Conservation (phyloP, 2,797 vertebrate genomes). For the Chiroxiphia lanceolata region DNA sequence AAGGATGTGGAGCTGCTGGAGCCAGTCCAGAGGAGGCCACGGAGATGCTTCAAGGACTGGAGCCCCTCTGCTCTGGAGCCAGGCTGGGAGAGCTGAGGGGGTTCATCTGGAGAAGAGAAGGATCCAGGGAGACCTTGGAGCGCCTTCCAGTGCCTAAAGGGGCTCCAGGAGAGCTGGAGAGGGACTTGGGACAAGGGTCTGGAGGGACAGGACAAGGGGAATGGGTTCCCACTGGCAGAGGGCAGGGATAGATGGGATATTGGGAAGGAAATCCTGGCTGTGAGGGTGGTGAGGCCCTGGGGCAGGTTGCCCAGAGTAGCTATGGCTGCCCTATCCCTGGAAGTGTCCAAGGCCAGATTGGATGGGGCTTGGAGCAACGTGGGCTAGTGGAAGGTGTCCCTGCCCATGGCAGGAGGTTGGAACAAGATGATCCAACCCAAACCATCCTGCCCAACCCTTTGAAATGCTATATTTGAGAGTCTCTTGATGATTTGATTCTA, state of each 20-base stretch:
- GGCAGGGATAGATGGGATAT: rapidly evolving
- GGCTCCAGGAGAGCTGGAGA: not conserved
- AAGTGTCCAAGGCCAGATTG: rapidly evolving
- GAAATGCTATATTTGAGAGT: not conserved
- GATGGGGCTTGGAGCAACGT: rapidly evolving
- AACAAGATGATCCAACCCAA: not conserved
- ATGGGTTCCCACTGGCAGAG: not conserved
- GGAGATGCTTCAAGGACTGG: rapidly evolving
- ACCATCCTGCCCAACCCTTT: not conserved
- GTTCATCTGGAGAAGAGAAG: not conserved
- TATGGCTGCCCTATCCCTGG: not conserved
- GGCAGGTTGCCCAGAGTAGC: rapidly evolving
- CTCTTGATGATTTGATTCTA: not conserved
- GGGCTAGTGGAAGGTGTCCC: rapidly evolving
- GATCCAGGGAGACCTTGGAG: not conserved
- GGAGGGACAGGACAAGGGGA: not conserved
- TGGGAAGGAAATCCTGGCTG: rapidly evolving
- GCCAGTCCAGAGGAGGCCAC: rapidly evolving
- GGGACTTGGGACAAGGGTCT: rapidly evolving
- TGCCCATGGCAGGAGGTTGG: not conserved
- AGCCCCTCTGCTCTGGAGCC: not conserved
- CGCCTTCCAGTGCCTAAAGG: not conserved
- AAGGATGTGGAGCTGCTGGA: rapidly evolving
- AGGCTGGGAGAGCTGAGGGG: not conserved
- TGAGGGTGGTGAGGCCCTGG: rapidly evolving